These are phyloP conservation scores for Grapholita molesta DNA, from an alignment of 1,140 invertebrate genomes.

Conservation along the genomic window DNA sequence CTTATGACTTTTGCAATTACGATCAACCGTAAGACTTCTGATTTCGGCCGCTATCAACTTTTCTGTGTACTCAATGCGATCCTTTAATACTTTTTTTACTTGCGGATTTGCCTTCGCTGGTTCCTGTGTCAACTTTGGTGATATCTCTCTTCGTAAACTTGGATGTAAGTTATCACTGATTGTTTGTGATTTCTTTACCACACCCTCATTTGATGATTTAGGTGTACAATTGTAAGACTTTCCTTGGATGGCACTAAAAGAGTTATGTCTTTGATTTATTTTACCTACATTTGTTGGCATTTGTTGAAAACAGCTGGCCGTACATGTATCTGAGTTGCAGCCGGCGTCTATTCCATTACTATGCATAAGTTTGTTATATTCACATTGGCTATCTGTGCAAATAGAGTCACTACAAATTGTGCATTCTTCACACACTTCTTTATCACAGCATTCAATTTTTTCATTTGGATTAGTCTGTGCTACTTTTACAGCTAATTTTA, in stretches of 20 bases:
- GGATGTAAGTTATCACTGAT: conserved; percentile 71
- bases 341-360: conserved; percentile 65
- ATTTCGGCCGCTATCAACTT: conserved; percentile 75
- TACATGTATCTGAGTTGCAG: conserved; percentile 69
- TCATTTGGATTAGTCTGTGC: conserved; percentile 65
- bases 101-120: conserved; percentile 52
- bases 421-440: conserved; percentile 72
- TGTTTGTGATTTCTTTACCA: conserved; percentile 70
- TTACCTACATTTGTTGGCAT: conserved; percentile 41
- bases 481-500: conserved; percentile 79
- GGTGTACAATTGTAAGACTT: conserved; percentile 49
- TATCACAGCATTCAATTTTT: conserved; percentile 75
- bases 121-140: conserved; percentile 44
- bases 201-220: conserved; percentile 56
- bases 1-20: conserved; percentile 58
- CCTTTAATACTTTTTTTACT: conserved; percentile 64
- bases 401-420: conserved; percentile 74
- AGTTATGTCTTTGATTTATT: conserved; percentile 71
- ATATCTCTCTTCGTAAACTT: conserved; percentile 73
- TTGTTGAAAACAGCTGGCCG: conserved; percentile 60
- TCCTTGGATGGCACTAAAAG: conserved; percentile 70
- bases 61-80: conserved; percentile 75
- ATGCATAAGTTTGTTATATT: conserved; percentile 72
- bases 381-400: conserved; percentile 72
- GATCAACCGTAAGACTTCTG: conserved; percentile 69